Evolutionary conservation across 2,797 vertebrate genomes (phyloP), one percentile per base, ranked within the genome.

Genomic region (Brachyrhaphis roseni): DNA sequence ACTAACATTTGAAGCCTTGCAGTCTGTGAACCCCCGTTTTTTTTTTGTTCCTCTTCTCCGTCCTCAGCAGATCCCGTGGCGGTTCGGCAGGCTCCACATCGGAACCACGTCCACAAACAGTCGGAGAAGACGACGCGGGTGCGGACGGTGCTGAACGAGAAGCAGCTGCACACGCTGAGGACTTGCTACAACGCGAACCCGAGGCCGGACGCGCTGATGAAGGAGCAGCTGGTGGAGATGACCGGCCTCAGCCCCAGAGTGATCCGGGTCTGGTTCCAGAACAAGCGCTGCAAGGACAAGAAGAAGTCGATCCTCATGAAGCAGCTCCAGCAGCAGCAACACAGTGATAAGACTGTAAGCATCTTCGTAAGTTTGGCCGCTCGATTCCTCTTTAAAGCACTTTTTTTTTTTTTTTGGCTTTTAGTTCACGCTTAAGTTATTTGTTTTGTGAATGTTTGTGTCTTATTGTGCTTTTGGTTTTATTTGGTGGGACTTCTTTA

Each of bases 191-290:
- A 96, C 31, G 97, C 97, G 82, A 99, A 99, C 95, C 98, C 98
- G 77, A 91, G 98, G 85, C 98, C 98, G 2, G 98, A 99, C 87
- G 98, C 98, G 53, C 96, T 98, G 75, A 97, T 98, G 97, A 99
- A 99, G 94, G 98, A 99, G 92, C 98, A 98, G 95, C 96, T 99
- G 78, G 97, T 98, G 92, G 98, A 99, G 93, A 98, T 99, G 97
- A 99, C 98, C 0, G 96, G 98, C 43, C 95, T 99, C 77, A 98
- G 97, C 87, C 97, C 98, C 7, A 87, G 98, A 1, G 98, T 99
- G 84, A 99, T 99, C 92, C 96, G 98, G 41, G 97, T 99, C 82
- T 99, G 98, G 98, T 99, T 99, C 95, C 98, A 99, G 95, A 99
- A 99, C 95, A 99, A 99, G 88, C 97, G 98, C 70, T 99, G 98